Base-by-base conservation (phyloP, 92 coral and sea anemone genomes). In the Umimayanthus chanpuru region DNA sequence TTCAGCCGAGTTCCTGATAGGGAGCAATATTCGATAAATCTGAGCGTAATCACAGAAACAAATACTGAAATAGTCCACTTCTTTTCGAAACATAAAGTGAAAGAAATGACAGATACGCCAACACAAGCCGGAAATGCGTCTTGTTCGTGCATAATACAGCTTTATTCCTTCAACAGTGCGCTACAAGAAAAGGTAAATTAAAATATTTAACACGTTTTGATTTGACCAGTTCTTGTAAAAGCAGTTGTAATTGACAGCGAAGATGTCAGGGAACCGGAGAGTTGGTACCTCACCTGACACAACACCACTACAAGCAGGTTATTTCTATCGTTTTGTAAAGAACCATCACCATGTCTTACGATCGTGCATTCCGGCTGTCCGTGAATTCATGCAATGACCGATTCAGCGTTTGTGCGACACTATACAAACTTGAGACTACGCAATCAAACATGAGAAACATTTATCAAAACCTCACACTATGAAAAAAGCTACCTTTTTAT, bases 1-100 rank as follows among this genome's bases (percentile, higher is more conserved):
- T 43, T 75, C 67, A 53, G 89, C 82, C 47, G 77, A 36, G 53
- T 21, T 75, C 30, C 79, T 75, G 79, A 7, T 20, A 43, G 16
- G 16, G 44, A 75, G 16, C 25, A 39, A 6, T 5, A 53, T 11
- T 20, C 23, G 0, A 39, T 36, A 75, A 15, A 38, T 32, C 2
- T 71, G 39, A 71, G 28, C 30, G 16, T 47, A 15, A 7, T 30
- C 5, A 29, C 23, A 40, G 18, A 28, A 71, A 71, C 76, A 71
- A 71, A 28, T 29, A 53, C 16, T 53, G 58, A 53, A 53, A 53
- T 0, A 53, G 58, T 12, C 7, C n/a, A 32, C 21, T 36, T 74
- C 49, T 1, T 36, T 30, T 75, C 30, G 20, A 75, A 75, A 36
- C 79, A 71, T 21, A 32, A 28, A 71, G 40, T 71, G 41, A 38